Base-by-base conservation (phyloP, 2,113 vertebrate species). In the Thunnus maccoyii region DNA sequence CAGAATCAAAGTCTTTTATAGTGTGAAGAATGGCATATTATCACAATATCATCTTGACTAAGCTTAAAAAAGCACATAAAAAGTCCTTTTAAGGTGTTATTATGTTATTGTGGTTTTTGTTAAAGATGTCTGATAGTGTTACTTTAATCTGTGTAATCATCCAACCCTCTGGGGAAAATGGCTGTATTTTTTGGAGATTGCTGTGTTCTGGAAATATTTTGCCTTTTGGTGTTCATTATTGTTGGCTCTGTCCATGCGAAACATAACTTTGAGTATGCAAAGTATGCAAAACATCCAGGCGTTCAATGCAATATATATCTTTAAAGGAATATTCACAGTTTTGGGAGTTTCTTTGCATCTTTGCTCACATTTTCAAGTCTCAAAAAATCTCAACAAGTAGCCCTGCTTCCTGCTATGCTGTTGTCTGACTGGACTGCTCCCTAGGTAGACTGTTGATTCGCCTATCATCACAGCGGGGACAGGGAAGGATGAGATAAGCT, bases 1-100 rank as follows among this genome's bases (percentile, higher is more conserved):
- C 86, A 32, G 13, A 76, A 88, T 91, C 83, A 93, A 91, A 92
- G 86, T 76, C 74, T 84, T 51, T 20, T 56, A 54, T 66, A 68
- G 78, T 66, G 66, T 56, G 83, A 74, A 66, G 63, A 86, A 70
- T 74, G 83, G 84, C 80, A 73, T 76, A 76, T 73, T 36, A 58
- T 30, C 58, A 78, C 60, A 52, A 61, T 73, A 72, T 80, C 22
- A 60, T 75, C 66, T 11, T 10, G 57, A 47, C 61, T 25, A 58
- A 82, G 81, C 83, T 72, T 60, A 69, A 85, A 65, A 82, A 85
- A 76, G 78, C 62, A 72, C 41, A 52, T 57, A 61, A 25, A 69
- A 74, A 66, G 50, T 81, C 65, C 72, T 72, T 87, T 82, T 83
- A 76, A 41, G 65, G 60, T 76, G 47, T 69, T 71, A 82, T 89